These are phyloP conservation scores for Pterocles orientalis DNA, from an alignment of 2,113 vertebrate genomes.

Conservation along the genomic window DNA sequence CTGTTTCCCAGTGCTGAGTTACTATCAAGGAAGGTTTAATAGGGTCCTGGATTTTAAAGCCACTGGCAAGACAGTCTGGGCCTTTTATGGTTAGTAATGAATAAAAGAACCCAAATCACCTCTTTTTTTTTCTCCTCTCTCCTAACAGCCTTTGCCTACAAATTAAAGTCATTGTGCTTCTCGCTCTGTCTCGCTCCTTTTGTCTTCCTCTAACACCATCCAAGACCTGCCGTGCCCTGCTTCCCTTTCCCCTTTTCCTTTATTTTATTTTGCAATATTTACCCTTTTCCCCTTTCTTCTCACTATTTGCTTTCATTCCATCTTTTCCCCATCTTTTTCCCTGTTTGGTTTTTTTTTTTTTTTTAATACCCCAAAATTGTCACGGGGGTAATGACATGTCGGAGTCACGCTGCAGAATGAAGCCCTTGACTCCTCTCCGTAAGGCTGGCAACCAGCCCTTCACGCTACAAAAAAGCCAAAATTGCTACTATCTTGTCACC, in stretches of 20 bases:
- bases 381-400: neutral
- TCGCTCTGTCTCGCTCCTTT: neutral
- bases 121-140: neutral
- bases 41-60: slow-evolving; percentile 75
- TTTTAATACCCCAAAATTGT: neutral
- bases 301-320: neutral
- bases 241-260: neutral
- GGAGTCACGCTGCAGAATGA: neutral
- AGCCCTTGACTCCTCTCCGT: neutral
- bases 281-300: neutral
- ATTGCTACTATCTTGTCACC: slow-evolving; percentile 48
- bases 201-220: neutral
- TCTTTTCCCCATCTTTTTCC: neutral
- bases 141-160: slow-evolving; percentile 63
- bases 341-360: neutral
- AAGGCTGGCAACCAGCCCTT: slow-evolving; percentile 35
- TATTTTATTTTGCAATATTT: neutral
- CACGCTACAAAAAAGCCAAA: slow-evolving; percentile 13
- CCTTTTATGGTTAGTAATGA: slow-evolving; percentile 72
- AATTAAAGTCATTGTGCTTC: slow-evolving; percentile 62
- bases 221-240: neutral
- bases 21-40: slow-evolving; percentile 76
- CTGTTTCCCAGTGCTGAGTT: slow-evolving; percentile 62
- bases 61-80: slow-evolving; percentile 62
- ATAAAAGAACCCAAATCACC: slow-evolving; percentile 73